Evolutionary conservation across 2,797 vertebrate species (phyloP).

Genomic region (Poecilia wingei): DNA sequence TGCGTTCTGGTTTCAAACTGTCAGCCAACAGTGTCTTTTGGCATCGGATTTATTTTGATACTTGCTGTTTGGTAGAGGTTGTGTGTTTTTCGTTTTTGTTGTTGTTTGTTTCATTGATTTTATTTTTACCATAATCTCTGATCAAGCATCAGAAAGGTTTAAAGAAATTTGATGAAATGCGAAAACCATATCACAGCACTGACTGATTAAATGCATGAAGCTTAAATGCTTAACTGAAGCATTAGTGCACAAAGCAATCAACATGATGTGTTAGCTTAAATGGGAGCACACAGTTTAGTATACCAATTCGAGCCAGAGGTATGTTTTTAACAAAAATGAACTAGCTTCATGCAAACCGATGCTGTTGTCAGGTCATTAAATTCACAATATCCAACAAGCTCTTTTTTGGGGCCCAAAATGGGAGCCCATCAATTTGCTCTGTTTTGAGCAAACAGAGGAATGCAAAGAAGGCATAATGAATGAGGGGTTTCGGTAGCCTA

Average conservation of each 20-base stretch:
- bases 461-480: slow-evolving; percentile 6
- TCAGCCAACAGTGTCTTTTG: not conserved
- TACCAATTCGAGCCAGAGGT: not conserved
- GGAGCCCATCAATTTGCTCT: not conserved
- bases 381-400: not conserved
- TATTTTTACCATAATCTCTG: not conserved
- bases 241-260: not conserved
- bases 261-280: not conserved
- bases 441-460: not conserved
- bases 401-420: not conserved
- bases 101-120: not conserved
- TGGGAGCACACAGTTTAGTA: not conserved
- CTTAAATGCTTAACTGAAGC: slow-evolving; percentile 5
- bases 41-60: not conserved
- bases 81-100: not conserved
- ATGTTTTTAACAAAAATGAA: not conserved
- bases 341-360: not conserved
- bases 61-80: not conserved
- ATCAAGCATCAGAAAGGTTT: not conserved
- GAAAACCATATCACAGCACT: not conserved
- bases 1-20: not conserved
- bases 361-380: not conserved
- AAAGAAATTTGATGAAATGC: not conserved
- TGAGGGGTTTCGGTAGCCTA: not conserved
- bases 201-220: not conserved